Conservation (phyloP, 1,140 invertebrate species). For the Eumaeus atala region DNA sequence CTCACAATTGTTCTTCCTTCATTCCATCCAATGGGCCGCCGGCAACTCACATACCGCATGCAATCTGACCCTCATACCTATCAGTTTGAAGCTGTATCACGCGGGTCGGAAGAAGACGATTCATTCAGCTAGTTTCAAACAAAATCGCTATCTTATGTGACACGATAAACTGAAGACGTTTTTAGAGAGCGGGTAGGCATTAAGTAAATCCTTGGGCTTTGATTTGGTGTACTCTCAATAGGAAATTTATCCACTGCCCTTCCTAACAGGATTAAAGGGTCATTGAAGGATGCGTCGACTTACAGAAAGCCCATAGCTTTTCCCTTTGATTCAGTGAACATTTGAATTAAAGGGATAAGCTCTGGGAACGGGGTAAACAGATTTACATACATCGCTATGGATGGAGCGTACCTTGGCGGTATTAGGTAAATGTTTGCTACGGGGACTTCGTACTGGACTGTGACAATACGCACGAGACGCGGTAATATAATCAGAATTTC, state of each 20-base stretch:
- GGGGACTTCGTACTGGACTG: not conserved
- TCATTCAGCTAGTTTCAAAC: no score
- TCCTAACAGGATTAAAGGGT: constrained; percentile 20
- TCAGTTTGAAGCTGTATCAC: no score
- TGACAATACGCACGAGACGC: no score
- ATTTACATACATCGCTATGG: not conserved
- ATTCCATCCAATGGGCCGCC: no score
- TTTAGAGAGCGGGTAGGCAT: constrained; percentile 7
- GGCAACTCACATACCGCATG: no score
- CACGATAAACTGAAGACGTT: not conserved
- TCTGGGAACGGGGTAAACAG: not conserved
- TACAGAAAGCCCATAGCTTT: not conserved
- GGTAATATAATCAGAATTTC: no score
- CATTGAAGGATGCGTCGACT: constrained; percentile 14
- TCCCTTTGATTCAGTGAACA: constrained; percentile 6
- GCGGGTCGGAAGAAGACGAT: no score
- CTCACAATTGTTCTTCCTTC: no score
- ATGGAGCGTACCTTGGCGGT: not conserved
- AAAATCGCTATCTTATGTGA: constrained; percentile 3
- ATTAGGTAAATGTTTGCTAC: not conserved
- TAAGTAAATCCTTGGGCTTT: constrained; percentile 24
- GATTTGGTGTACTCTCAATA: constrained; percentile 22
- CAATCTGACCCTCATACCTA: no score
- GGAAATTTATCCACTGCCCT: constrained; percentile 24
- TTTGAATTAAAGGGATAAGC: constrained; percentile 4